phyloP scores from a whole-genome alignment of 1,140 invertebrate species.

The Notospermus geniculatus region DNA sequence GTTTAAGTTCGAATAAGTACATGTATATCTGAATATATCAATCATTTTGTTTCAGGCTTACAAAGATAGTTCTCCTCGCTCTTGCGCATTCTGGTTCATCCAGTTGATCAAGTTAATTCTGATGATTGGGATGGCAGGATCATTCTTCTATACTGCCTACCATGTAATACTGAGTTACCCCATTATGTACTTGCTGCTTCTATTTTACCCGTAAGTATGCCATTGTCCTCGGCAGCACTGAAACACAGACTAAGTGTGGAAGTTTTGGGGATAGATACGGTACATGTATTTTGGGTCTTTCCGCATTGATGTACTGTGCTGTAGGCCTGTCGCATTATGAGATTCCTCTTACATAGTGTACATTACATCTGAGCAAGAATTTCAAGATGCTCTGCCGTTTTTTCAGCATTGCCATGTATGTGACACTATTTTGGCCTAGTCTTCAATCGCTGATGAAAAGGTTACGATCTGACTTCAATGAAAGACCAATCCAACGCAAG shows the following conservation, averaged over 20 bases:
- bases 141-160: slow-evolving; percentile 67
- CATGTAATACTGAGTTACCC: slow-evolving; percentile 70
- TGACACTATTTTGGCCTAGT: slow-evolving; percentile 74
- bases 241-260: no score
- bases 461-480: slow-evolving; percentile 10
- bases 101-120: slow-evolving; percentile 46
- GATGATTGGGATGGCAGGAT: slow-evolving; percentile 31
- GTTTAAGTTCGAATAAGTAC: no score
- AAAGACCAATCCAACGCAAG: slow-evolving; percentile 14
- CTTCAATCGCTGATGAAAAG: slow-evolving; percentile 51
- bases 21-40: background rate
- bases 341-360: no score
- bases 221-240: no score
- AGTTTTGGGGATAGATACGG: no score
- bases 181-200: slow-evolving; percentile 72
- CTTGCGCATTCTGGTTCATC: slow-evolving; percentile 37
- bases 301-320: no score
- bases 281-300: no score
- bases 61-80: slow-evolving; percentile 20
- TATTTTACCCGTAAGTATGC: slow-evolving; percentile 85
- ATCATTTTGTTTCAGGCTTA: slow-evolving; percentile 30
- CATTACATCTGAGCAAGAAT: no score
- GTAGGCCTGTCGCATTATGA: no score
- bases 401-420: slow-evolving; percentile 74
- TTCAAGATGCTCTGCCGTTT: background rate